Evolutionary conservation across 2,113 vertebrate species (phyloP), one percentile per base, ranked within the genome.

Genomic region (Sorex fumeus): DNA sequence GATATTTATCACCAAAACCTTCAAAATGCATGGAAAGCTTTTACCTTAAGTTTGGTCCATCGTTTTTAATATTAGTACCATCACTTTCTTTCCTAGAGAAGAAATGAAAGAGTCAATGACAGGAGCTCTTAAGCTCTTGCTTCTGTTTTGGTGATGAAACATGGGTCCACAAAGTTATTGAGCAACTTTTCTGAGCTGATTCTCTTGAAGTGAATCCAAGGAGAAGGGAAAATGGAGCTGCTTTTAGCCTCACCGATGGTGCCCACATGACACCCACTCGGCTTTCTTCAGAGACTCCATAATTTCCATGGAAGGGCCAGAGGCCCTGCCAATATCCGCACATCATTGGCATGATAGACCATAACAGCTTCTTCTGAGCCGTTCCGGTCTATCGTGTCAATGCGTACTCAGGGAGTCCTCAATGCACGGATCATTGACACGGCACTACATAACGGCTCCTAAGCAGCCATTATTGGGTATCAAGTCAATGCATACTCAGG

Each of bases 401-500:
- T 98, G 98, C 98, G 98, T 97, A 98, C 97, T 98, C 62, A 81
- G 98, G 98, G 98, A 98, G 97, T 97, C 98, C 97, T 98, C 98
- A 97, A 80, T 81, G 97, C 98, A 98, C 96, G 98, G 98, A 98
- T 98, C 98, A 98, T 98, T 98, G 98, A 98, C 98, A 98, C 97
- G 95, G 97, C 97, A 97, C 98, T 98, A 96, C 97, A 98, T 98
- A 98, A 98, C 94, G 97, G 98, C 97, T 98, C 98, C 98, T 98
- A 97, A 98, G 98, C 98, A 98, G 98, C 98, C 97, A 98, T 98
- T 98, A 98, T 93, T 95, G 98, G 97, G 98, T 97, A 98, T 98
- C 98, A 98, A 98, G 98, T 98, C 98, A 98, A 98, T 98, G 98
- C 98, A 98, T 97, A 98, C 98, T 98, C 95, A 97, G 98, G 98